Conservation (phyloP, 2,797 vertebrate species). For the Darevskia mixta region DNA sequence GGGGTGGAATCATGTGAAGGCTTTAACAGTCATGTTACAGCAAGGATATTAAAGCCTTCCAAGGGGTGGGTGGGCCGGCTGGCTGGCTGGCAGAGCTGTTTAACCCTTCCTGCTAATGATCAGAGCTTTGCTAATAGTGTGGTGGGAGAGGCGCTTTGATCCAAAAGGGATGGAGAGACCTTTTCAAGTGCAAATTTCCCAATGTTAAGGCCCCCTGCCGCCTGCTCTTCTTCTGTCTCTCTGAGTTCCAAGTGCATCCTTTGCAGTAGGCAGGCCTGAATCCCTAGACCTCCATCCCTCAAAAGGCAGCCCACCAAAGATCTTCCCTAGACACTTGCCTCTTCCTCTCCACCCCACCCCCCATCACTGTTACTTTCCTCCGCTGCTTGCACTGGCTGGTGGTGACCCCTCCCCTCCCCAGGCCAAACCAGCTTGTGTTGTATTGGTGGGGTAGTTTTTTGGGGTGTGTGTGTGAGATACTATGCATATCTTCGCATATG, state of each 20-base stretch:
- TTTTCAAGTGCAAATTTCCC: slow-evolving; percentile 73
- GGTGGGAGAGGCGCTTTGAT: slow-evolving; percentile 68
- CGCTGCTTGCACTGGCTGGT: neutral
- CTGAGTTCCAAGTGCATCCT: neutral
- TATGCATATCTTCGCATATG: neutral
- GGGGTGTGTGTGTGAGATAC: neutral
- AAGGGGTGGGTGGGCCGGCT: slow-evolving; percentile 40
- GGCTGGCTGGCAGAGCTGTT: slow-evolving; percentile 58
- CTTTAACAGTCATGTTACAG: slow-evolving; percentile 60
- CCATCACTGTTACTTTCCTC: neutral
- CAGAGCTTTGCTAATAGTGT: slow-evolving; percentile 64
- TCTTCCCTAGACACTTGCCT: neutral
- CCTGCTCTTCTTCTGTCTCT: slow-evolving; percentile 49
- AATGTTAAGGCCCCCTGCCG: slow-evolving; percentile 18
- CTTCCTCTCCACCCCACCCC: neutral
- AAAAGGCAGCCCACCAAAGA: neutral
- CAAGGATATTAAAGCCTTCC: slow-evolving; percentile 56
- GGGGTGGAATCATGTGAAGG: slow-evolving; percentile 36
- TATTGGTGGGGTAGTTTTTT: neutral
- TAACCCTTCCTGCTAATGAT: slow-evolving; percentile 68
- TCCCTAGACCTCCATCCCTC: neutral
- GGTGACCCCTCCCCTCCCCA: no score
- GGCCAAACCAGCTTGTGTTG: neutral
- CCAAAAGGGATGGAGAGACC: slow-evolving; percentile 57
- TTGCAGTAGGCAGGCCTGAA: slow-evolving; percentile 10